phyloP scores from a whole-genome alignment of 2,113 vertebrate species.

The Oostethus manadensis region DNA sequence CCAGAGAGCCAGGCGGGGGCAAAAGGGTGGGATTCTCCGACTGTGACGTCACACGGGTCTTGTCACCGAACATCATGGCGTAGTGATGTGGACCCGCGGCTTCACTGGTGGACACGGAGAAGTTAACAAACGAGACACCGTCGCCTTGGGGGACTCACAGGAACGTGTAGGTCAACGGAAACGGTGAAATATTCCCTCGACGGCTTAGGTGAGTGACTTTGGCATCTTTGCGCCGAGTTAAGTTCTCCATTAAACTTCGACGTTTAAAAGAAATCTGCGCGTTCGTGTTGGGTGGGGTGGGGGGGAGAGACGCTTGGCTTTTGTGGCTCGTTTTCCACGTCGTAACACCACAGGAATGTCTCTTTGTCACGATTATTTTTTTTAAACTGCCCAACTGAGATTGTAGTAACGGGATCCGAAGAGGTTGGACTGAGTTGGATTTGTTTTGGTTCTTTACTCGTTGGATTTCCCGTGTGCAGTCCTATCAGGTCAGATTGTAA shows the following conservation, averaged over 20 bases:
- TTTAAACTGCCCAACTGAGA: not conserved
- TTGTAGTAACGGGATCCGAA: too few relatives aligned
- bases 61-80: slow-evolving; percentile 73
- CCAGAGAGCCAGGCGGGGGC: slow-evolving; percentile 30
- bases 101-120: slow-evolving; percentile 34
- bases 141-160: not conserved
- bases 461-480: not conserved
- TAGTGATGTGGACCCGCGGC: slow-evolving; percentile 51
- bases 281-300: not conserved
- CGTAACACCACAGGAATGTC: not conserved
- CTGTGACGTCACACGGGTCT: slow-evolving; percentile 53
- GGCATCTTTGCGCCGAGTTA: slow-evolving; percentile 18
- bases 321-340: slow-evolving; percentile 7
- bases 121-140: slow-evolving; percentile 17
- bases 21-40: slow-evolving; percentile 59
- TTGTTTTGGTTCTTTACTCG: not conserved
- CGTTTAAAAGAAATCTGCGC: slow-evolving; percentile 1
- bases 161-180: not conserved
- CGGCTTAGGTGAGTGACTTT: slow-evolving; percentile 40
- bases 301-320: slow-evolving; percentile 8
- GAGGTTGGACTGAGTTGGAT: not conserved
- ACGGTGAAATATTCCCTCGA: not conserved
- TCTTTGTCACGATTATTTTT: not conserved
- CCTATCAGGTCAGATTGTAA: not conserved
- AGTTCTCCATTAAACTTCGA: not conserved